Evolutionary conservation across 92 coral and sea anemone species (phyloP).

Genomic region (Porites evermanni): DNA sequence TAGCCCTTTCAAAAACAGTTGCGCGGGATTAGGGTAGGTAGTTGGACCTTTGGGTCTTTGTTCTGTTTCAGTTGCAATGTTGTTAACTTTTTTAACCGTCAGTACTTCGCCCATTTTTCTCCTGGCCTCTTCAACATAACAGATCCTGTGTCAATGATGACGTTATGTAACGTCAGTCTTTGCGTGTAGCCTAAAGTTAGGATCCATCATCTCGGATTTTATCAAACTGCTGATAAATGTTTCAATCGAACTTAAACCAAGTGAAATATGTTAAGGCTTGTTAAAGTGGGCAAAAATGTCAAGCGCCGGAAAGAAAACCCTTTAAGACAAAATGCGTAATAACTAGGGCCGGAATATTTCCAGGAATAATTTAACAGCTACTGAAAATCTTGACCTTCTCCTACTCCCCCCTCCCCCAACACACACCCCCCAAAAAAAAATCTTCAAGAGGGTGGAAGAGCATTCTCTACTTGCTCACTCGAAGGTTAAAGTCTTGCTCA

Average conservation of each 20-base stretch:
- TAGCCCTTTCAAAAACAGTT: conserved; percentile 1
- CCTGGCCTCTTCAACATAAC: too few relatives aligned
- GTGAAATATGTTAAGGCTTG: conserved; percentile 12
- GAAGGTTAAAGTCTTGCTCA: conserved; percentile 12
- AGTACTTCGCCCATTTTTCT: too few relatives aligned
- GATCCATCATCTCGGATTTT: conserved; percentile 12
- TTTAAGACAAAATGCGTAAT: conserved; percentile 7
- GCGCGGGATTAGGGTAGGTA: conserved; percentile 13
- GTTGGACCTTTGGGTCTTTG: not conserved
- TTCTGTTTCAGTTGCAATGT: too few relatives aligned
- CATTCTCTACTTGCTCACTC: conserved; percentile 9
- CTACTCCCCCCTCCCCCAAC: too few relatives aligned
- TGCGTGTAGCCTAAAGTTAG: conserved; percentile 3
- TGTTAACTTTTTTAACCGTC: too few relatives aligned
- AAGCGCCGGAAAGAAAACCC: conserved; percentile 11
- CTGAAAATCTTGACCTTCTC: not conserved
- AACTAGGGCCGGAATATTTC: conserved; percentile 6
- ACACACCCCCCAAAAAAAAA: too few relatives aligned
- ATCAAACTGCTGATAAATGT: not conserved
- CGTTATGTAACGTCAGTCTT: conserved; percentile 1
- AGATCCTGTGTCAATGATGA: too few relatives aligned
- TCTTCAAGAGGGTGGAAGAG: not conserved
- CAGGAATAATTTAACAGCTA: not conserved
- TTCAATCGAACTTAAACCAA: conserved; percentile 4
- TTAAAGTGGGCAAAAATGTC: not conserved